Evolutionary conservation across 2,888 invertebrate genomes (phyloP).

Genomic region (Eupithecia subumbrata): DNA sequence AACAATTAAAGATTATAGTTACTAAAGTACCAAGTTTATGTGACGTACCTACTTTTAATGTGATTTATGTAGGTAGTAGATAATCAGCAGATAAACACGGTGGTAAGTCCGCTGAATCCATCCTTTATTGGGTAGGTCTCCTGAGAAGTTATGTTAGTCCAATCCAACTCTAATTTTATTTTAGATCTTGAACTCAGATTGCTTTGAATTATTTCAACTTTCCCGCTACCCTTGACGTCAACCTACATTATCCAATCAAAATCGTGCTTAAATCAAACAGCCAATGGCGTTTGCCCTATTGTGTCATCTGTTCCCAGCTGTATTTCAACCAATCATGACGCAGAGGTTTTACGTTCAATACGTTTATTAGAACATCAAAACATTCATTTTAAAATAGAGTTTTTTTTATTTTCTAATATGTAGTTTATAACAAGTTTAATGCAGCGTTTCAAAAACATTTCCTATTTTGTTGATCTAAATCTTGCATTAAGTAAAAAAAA

Average conservation of each 20-base stretch:
- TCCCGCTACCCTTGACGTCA: conserved; percentile 34
- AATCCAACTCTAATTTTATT: background rate
- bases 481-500: background rate
- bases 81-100: background rate
- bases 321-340: conserved; percentile 47
- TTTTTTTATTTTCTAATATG: too few relatives aligned
- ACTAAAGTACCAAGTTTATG: too few relatives aligned
- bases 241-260: conserved; percentile 33
- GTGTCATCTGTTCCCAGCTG: conserved; percentile 59
- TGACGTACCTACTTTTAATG: too few relatives aligned
- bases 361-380: background rate
- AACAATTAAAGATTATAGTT: too few relatives aligned
- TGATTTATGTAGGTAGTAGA: too few relatives aligned
- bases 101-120: background rate
- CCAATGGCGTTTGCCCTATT: conserved; percentile 49
- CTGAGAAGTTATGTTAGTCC: too few relatives aligned
- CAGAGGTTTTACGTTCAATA: conserved; percentile 41
- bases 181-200: background rate
- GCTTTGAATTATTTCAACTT: conserved; percentile 27
- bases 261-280: conserved; percentile 7
- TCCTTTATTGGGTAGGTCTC: background rate
- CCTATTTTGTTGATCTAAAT: background rate
- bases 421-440: background rate
- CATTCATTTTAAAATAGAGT: background rate
- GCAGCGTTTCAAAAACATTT: background rate